Evolutionary conservation across 2,888 invertebrate genomes (phyloP).

Genomic region (Sthenelais limicola): DNA sequence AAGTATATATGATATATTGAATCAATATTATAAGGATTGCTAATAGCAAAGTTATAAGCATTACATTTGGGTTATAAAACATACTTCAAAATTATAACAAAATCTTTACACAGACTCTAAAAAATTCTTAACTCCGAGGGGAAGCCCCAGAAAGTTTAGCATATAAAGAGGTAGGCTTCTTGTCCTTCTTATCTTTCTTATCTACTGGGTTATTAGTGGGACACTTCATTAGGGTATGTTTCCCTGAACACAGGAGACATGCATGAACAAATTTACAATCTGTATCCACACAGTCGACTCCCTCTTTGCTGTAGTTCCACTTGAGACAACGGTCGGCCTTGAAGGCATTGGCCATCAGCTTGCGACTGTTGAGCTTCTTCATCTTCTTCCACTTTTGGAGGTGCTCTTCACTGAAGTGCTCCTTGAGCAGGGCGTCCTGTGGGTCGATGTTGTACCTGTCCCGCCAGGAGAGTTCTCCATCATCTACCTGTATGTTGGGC

Average conservation of each 20-base stretch:
- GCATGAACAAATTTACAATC: constrained; percentile 7
- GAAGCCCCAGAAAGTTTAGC: no score
- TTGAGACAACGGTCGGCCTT: constrained; percentile 18
- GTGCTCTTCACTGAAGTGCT: constrained; percentile 27
- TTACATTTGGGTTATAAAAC: no score
- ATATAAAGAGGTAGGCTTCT: no score
- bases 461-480: background rate
- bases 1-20: no score
- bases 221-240: constrained; percentile 19
- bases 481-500: no score
- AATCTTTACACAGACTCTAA: no score
- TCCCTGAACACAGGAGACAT: constrained; percentile 1
- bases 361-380: background rate
- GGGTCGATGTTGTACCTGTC: constrained; percentile 25
- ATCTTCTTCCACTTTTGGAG: constrained; percentile 28
- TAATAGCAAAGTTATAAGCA: no score
- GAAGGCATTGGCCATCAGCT: background rate
- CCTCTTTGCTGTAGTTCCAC: constrained; percentile 30
- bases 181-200: constrained; percentile 6
- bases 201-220: constrained; percentile 1
- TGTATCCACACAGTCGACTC: background rate
- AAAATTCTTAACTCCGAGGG: no score
- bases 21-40: no score
- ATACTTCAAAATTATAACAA: no score
- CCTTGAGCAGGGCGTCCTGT: background rate